Evolutionary conservation across 2,113 vertebrate genomes (phyloP).

Genomic region (Xiphophorus hellerii): DNA sequence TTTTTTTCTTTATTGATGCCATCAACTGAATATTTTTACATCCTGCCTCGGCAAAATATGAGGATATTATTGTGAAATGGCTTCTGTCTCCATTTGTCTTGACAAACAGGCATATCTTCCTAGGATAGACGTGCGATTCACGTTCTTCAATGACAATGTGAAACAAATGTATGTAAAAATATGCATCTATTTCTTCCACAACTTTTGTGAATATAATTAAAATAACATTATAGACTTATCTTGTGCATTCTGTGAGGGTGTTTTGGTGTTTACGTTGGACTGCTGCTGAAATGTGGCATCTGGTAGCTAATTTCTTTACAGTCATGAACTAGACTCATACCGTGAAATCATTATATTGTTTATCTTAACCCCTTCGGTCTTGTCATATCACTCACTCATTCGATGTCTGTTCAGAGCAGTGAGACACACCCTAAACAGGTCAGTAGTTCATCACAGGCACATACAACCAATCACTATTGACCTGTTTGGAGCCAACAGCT

Average conservation of each 20-base stretch:
- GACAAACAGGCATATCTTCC: conserved; percentile 9
- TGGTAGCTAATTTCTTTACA: too few species aligned
- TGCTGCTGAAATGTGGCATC: background rate
- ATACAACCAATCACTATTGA: too few species aligned
- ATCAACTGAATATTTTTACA: background rate
- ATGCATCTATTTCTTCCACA: background rate
- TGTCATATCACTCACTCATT: too few species aligned
- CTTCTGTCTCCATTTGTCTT: conserved; percentile 5
- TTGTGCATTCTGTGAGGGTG: background rate
- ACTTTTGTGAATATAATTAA: background rate
- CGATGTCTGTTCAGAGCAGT: too few species aligned
- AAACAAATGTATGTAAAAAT: conserved; percentile 4
- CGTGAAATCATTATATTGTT: too few species aligned
- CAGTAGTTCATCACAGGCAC: too few species aligned
- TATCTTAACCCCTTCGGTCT: too few species aligned
- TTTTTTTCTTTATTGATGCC: background rate
- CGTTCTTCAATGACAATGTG: background rate
- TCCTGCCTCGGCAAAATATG: background rate
- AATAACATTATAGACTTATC: background rate
- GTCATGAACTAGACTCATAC: too few species aligned
- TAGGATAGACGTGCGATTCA: background rate
- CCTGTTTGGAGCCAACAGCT: too few species aligned
- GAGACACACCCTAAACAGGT: too few species aligned
- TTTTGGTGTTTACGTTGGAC: background rate
- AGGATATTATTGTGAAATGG: background rate